phyloP scores from a whole-genome alignment of 2,888 invertebrate species.

The Boloria euphrosyne region DNA sequence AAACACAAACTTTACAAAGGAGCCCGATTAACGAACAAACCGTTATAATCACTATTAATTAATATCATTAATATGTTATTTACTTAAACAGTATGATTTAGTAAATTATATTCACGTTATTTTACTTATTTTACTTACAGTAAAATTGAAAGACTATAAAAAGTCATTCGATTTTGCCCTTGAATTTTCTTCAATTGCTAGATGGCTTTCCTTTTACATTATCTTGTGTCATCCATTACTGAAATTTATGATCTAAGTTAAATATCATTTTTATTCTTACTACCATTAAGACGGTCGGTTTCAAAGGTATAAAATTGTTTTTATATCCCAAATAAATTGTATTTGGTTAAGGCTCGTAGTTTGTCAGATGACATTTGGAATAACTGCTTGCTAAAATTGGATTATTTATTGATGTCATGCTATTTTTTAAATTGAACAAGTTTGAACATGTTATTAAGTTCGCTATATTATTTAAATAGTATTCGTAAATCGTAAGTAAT shows the following conservation, averaged over 20 bases:
- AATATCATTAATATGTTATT: too few relatives aligned
- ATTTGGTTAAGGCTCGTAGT: conserved; percentile 3
- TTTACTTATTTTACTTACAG: too few relatives aligned
- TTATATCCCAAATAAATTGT: not conserved
- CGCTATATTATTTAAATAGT: conserved; percentile 3
- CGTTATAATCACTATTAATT: too few relatives aligned
- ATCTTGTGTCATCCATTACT: conserved; percentile 3
- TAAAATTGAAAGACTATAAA: too few relatives aligned
- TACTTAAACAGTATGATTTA: too few relatives aligned
- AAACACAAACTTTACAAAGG: too few relatives aligned
- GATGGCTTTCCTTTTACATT: conserved; percentile 3
- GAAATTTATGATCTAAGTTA: conserved; percentile 9
- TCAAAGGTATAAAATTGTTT: conserved; percentile 15
- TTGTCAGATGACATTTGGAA: not conserved
- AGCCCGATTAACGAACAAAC: too few relatives aligned
- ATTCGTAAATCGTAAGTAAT: not conserved
- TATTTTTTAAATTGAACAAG: conserved; percentile 6
- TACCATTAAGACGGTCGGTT: conserved; percentile 7
- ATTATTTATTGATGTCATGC: conserved; percentile 11
- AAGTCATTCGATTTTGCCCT: too few relatives aligned
- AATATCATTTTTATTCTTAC: not conserved
- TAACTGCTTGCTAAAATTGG: conserved; percentile 14
- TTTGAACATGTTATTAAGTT: not conserved
- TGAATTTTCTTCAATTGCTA: not conserved
- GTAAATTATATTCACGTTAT: too few relatives aligned